Evolutionary conservation across 2,888 invertebrate genomes (phyloP).

Genomic region (Gasteruption jaculator): DNA sequence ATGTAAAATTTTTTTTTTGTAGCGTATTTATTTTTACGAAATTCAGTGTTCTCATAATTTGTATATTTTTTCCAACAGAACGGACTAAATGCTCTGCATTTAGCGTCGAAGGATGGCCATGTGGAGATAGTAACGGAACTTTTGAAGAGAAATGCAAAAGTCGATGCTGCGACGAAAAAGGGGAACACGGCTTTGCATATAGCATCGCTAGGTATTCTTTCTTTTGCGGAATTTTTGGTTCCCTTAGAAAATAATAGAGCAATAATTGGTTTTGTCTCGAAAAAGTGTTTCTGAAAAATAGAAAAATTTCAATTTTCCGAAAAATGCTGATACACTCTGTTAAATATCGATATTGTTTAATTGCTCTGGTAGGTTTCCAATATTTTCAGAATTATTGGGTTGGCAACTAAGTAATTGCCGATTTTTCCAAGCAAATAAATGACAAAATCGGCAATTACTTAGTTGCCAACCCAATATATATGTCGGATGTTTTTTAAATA

Average conservation of each 20-base stretch:
- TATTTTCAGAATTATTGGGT: too few relatives aligned
- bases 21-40: neutral
- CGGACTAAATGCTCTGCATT: constrained; percentile 93
- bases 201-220: constrained; percentile 82
- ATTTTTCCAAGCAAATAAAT: too few relatives aligned
- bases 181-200: constrained; percentile 96
- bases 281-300: too few relatives aligned
- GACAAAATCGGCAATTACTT: too few relatives aligned
- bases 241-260: neutral
- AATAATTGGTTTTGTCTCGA: neutral
- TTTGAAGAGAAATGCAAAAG: constrained; percentile 82
- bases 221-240: constrained; percentile 3
- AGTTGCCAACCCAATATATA: too few relatives aligned
- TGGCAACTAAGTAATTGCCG: too few relatives aligned
- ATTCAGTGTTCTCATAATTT: neutral
- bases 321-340: too few relatives aligned
- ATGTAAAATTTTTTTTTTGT: neutral
- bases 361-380: too few relatives aligned
- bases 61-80: constrained; percentile 62
- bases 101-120: constrained; percentile 97
- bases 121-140: constrained; percentile 89
- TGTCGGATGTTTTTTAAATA: too few relatives aligned
- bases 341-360: too few relatives aligned
- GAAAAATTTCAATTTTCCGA: too few relatives aligned
- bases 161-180: constrained; percentile 96